phyloP scores from a whole-genome alignment of 2,113 vertebrate species.

The Nesogale talazaci region DNA sequence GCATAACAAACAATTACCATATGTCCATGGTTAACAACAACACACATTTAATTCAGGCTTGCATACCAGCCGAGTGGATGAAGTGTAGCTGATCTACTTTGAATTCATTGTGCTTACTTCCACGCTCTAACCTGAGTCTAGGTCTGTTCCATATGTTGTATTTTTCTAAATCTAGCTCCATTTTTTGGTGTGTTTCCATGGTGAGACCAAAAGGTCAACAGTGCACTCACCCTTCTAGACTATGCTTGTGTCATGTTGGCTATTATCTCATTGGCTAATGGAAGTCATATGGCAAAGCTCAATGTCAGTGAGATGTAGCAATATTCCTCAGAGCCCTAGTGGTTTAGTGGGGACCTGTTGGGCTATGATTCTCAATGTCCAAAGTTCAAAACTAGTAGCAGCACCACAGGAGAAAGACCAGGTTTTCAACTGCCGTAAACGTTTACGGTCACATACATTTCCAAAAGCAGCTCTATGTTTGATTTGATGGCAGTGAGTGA shows the following conservation, averaged over 20 bases:
- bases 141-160: background rate
- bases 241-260: background rate
- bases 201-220: background rate
- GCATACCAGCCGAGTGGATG: background rate
- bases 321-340: background rate
- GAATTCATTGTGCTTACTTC: background rate
- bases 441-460: too few relatives aligned
- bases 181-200: background rate
- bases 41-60: slow-evolving; percentile 3
- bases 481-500: too few relatives aligned
- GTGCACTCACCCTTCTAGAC: background rate
- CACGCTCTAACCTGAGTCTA: background rate
- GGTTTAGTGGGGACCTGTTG: too few relatives aligned
- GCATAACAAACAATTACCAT: background rate
- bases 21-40: background rate
- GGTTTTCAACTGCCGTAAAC: too few relatives aligned
- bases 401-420: too few relatives aligned
- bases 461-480: too few relatives aligned
- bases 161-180: slow-evolving; percentile 14
- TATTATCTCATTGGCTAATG: slow-evolving; percentile 1
- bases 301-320: background rate
- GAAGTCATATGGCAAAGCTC: background rate
- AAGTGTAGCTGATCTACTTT: background rate
- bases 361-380: too few relatives aligned
- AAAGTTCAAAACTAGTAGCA: too few relatives aligned